These are phyloP conservation scores for Echinops telfairi DNA, from an alignment of 2,113 vertebrate genomes.

Conservation along the genomic window DNA sequence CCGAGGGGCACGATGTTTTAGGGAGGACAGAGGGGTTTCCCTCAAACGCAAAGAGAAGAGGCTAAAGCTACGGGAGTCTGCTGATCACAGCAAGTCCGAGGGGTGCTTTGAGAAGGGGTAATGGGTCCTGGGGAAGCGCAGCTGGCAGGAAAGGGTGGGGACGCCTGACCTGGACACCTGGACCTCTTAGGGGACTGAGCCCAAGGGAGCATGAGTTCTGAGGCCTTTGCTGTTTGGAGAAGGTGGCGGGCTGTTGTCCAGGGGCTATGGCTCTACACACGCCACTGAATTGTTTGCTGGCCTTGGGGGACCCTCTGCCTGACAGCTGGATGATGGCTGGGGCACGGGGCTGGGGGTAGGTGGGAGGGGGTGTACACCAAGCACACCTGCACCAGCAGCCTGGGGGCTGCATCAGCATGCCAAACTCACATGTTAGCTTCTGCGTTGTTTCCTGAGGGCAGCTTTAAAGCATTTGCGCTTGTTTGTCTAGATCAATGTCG, in stretches of 20 bases:
- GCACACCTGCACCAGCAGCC: background rate
- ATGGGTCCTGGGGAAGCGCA: background rate
- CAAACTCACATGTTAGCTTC: background rate
- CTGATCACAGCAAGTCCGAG: background rate
- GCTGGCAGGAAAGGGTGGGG: fast-evolving
- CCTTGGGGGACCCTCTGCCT: background rate
- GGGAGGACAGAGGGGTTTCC: background rate
- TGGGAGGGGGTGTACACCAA: background rate
- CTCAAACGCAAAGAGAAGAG: background rate
- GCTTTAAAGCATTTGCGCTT: background rate
- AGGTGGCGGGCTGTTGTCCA: fast-evolving
- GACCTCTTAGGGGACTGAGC: background rate
- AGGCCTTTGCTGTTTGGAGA: fast-evolving
- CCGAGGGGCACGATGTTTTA: background rate
- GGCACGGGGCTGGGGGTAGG: too few species aligned
- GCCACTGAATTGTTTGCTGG: fast-evolving
- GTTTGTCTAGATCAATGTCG: constrained; percentile 38
- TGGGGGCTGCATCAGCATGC: fast-evolving
- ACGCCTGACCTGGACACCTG: background rate
- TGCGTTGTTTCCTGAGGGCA: background rate
- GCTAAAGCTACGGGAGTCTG: fast-evolving
- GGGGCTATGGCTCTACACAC: background rate
- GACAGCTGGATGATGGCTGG: background rate
- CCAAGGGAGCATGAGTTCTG: fast-evolving
- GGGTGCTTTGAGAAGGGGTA: background rate